Evolutionary conservation across 92 coral and sea anemone genomes (phyloP).

Genomic region (Palythoa caribaeorum): DNA sequence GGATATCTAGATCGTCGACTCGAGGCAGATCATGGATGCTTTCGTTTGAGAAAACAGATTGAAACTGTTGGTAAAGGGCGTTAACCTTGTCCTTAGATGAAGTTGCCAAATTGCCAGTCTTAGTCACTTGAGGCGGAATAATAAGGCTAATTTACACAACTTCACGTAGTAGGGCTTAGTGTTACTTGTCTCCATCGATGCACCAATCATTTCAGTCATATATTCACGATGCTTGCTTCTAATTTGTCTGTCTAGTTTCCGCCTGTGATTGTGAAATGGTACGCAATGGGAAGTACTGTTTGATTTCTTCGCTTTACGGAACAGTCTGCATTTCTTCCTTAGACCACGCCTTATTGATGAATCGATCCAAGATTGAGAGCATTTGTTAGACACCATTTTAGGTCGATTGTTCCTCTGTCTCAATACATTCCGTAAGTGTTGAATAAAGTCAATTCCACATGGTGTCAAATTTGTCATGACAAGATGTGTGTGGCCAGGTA

Average conservation of each 20-base stretch:
- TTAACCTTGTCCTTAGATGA: slow-evolving; percentile 16
- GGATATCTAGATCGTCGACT: slow-evolving; percentile 20
- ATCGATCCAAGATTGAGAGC: slow-evolving; percentile 10
- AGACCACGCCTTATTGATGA: slow-evolving; percentile 17
- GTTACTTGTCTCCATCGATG: slow-evolving; percentile 24
- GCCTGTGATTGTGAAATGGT: background rate
- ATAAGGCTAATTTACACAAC: slow-evolving; percentile 9
- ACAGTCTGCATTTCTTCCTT: slow-evolving; percentile 25
- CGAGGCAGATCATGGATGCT: background rate
- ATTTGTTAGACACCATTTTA: slow-evolving; percentile 6
- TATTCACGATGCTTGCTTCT: slow-evolving; percentile 11
- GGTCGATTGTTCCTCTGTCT: background rate
- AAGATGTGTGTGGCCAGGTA: slow-evolving; percentile 1
- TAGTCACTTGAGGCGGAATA: slow-evolving; percentile 20
- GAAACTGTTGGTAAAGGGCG: slow-evolving; percentile 2
- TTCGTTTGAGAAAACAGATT: slow-evolving; percentile 24
- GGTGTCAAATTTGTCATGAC: background rate
- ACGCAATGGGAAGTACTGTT: slow-evolving; percentile 7
- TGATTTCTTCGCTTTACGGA: slow-evolving; percentile 28
- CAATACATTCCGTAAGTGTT: background rate
- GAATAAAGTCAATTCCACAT: background rate
- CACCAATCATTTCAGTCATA: slow-evolving; percentile 13
- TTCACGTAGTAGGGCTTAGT: slow-evolving; percentile 22
- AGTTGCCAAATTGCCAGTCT: slow-evolving; percentile 22
- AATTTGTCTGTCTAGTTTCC: slow-evolving; percentile 20